Conservation (phyloP, 1,140 invertebrate genomes). For the Aricia agestis region DNA sequence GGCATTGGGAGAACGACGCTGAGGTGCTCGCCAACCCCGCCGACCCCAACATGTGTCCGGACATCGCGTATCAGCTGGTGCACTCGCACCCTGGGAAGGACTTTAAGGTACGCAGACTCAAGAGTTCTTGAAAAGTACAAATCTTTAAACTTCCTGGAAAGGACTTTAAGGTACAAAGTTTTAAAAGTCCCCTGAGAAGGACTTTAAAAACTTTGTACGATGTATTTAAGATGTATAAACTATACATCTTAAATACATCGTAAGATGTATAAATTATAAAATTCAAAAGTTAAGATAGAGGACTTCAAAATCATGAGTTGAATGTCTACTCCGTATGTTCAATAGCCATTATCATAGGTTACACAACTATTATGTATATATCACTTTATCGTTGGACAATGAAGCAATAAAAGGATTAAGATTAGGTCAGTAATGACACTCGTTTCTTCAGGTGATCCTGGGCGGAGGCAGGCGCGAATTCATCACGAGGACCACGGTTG, state of each 20-base stretch:
- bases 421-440: neutral
- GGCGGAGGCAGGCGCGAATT: conserved; percentile 85
- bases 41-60: conserved; percentile 16
- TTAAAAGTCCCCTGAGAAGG: too few species aligned
- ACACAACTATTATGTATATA: neutral
- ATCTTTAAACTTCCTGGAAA: too few species aligned
- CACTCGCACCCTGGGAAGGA: neutral
- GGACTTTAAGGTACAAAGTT: too few species aligned
- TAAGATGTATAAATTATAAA: too few species aligned
- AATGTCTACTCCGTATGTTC: too few species aligned
- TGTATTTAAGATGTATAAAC: too few species aligned
- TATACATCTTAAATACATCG: too few species aligned
- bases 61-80: conserved; percentile 18
- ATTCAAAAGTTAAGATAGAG: too few species aligned
- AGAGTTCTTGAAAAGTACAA: too few species aligned
- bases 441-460: conserved; percentile 76
- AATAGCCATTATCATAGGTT: too few species aligned
- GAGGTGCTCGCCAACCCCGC: conserved; percentile 80
- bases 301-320: too few species aligned
- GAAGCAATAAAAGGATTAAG: neutral
- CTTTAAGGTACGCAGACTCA: neutral
- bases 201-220: too few species aligned
- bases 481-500: conserved; percentile 76
- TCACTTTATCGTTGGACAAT: neutral
- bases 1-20: conserved; percentile 84